Evolutionary conservation across 2,797 vertebrate species (phyloP).

Genomic region (Crax fasciolata): DNA sequence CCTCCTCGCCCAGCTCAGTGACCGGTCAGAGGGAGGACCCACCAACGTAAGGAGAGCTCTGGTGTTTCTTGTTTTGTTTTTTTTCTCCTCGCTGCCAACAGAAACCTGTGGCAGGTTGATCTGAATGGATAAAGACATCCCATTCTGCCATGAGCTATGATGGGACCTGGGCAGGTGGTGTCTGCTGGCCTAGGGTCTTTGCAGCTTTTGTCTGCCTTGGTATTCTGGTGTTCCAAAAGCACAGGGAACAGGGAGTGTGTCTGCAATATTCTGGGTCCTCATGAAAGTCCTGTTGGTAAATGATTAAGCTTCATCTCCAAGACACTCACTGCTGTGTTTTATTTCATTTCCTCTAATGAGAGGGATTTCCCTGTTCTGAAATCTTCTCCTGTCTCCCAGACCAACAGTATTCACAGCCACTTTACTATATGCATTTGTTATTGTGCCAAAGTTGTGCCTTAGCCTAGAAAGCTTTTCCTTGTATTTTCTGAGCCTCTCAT

Average conservation of each 20-base stretch:
- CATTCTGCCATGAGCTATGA: not conserved
- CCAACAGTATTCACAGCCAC: not conserved
- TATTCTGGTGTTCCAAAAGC: not conserved
- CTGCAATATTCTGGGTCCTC: not conserved
- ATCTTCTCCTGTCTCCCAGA: not conserved
- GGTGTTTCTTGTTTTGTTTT: not conserved
- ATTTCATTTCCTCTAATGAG: constrained; percentile 31
- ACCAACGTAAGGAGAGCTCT: constrained; percentile 89
- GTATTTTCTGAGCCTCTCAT: not conserved
- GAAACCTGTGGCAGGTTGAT: not conserved
- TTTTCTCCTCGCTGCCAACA: not conserved
- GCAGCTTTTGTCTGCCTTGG: not conserved
- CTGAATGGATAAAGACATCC: not conserved
- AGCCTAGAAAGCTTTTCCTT: not conserved
- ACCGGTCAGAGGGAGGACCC: constrained; percentile 86
- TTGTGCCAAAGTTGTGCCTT: not conserved
- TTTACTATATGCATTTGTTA: not conserved
- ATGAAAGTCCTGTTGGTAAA: not conserved
- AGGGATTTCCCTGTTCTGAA: constrained; percentile 40
- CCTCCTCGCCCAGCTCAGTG: constrained; percentile 90
- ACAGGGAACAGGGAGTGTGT: accelerated
- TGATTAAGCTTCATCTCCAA: not conserved
- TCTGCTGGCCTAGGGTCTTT: not conserved
- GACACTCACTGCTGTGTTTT: not conserved
- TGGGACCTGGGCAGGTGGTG: accelerated